phyloP scores from a whole-genome alignment of 2,113 vertebrate genomes.

The Romanogobio albipinnatus region DNA sequence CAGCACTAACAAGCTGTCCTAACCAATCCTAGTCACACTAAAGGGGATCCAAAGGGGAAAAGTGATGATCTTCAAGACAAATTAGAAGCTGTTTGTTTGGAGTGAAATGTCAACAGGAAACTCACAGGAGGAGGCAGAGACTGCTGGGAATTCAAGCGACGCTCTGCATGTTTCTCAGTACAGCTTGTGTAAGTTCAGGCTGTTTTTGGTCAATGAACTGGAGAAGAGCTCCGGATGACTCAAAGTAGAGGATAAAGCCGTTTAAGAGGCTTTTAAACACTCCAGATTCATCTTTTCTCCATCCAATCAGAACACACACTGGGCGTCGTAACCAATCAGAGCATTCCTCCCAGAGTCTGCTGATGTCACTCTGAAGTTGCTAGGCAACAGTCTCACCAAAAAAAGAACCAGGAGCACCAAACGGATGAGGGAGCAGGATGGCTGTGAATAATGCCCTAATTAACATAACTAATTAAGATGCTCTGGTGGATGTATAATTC shows the following conservation, averaged over 20 bases:
- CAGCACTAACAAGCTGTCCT: neutral
- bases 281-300: neutral
- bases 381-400: slow-evolving; percentile 33
- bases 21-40: neutral
- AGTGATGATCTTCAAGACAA: neutral
- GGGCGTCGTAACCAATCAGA: neutral
- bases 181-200: neutral
- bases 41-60: neutral
- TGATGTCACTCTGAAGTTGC: slow-evolving; percentile 28
- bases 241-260: neutral
- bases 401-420: slow-evolving; percentile 7
- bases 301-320: neutral
- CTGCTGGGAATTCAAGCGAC: neutral
- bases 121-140: neutral
- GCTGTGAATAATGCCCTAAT: slow-evolving; percentile 50
- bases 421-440: neutral
- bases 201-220: neutral
- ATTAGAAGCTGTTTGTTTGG: slow-evolving; percentile 4
- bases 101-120: slow-evolving; percentile 21
- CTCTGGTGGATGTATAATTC: slow-evolving; percentile 49
- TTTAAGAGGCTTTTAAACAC: neutral
- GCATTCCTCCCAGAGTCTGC: neutral
- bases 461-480: slow-evolving; percentile 59
- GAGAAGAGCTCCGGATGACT: slow-evolving; percentile 11
- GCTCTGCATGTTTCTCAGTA: neutral